Base-by-base conservation (phyloP, 2,113 vertebrate genomes). In the Aplodontia rufa region DNA sequence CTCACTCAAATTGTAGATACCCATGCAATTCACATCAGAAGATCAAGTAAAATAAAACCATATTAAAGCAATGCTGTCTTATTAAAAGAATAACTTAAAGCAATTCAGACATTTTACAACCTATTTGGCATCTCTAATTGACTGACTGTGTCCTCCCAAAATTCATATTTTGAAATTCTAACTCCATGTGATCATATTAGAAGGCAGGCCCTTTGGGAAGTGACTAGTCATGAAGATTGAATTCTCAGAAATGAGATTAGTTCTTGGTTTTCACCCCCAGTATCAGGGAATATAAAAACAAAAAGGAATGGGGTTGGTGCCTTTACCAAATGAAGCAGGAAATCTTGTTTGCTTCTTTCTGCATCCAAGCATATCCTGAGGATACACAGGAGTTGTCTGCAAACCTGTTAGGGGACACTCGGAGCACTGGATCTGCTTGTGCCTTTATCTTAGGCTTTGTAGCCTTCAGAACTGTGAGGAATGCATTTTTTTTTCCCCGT, bases 311-410 rank as follows among this genome's bases (percentile, higher is more conserved):
- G 22, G 8, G n/a, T 68, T n/a, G 60, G 17, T 76, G n/a, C 1
- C 71, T 40, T 85, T n/a, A 28, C 6, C 42, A 60, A 20, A 76
- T 85, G 35, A 66, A 35, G 35, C 24, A 4, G 4, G 20, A 78
- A 13, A 53, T 19, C 5, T 19, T 19, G 5, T 13, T 69, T 47
- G 5, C 22, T 69, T 49, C 40, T 51, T 40, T 79, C 28, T 83
- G 19, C 35, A 90, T 28, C 35, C 6, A 5, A 13, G 13, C 19
- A 4, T 4, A 1, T n/a, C n/a, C n/a, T 4, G 24, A 78, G 30
- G 16, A 62, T 62, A 11, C 3, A 30, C 74, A 30, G 45, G 0
- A 26, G 8, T n/a, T 37, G 7, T n/a, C 32, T 49, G 0, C 3
- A 62, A 62, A 55, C 26, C 4, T 76, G 40, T 1, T 60, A 47